A percentile compares a stretch with the other conserved stretches of the same genome.
Evolutionary conservation across 1,140 invertebrate species (phyloP).

Genomic region (Nylanderia fulva): DNA sequence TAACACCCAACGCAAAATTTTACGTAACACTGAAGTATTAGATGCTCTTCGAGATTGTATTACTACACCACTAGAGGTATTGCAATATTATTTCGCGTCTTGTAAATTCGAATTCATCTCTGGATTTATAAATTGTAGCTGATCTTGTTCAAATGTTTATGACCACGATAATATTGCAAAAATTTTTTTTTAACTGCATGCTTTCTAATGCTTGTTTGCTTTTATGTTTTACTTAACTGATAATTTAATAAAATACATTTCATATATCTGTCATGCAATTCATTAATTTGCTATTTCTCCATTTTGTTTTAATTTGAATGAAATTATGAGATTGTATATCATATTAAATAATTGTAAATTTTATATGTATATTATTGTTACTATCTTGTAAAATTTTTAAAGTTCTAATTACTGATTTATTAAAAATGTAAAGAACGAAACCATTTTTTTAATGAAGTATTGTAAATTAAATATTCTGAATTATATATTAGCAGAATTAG

Average conservation of each 20-base stretch:
- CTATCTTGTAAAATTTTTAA: background rate
- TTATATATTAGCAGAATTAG: no score
- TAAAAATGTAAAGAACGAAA: background rate
- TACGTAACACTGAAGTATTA: slow-evolving; percentile 69
- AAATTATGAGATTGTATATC: background rate
- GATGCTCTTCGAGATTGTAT: slow-evolving; percentile 75
- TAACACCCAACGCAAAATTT: slow-evolving; percentile 61
- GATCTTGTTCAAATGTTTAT: background rate
- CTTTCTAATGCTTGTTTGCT: background rate
- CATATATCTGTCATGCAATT: background rate
- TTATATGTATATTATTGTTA: background rate
- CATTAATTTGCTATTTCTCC: background rate
- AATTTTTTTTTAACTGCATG: slow-evolving; percentile 38
- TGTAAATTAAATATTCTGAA: no score
- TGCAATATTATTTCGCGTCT: slow-evolving; percentile 39
- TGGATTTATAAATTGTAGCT: background rate
- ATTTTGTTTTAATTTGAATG: background rate
- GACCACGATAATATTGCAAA: slow-evolving; percentile 4
- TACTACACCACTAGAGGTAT: slow-evolving; percentile 72
- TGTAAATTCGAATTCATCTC: slow-evolving; percentile 20
- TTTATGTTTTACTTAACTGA: background rate
- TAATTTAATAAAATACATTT: slow-evolving; percentile 1
- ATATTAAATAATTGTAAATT: background rate
- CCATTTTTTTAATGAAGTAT: background rate
- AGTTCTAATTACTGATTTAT: background rate